A percentile compares a stretch with the other conserved stretches of the same genome.
Conservation (phyloP, 2,888 invertebrate species). For the Erebia ligea region DNA sequence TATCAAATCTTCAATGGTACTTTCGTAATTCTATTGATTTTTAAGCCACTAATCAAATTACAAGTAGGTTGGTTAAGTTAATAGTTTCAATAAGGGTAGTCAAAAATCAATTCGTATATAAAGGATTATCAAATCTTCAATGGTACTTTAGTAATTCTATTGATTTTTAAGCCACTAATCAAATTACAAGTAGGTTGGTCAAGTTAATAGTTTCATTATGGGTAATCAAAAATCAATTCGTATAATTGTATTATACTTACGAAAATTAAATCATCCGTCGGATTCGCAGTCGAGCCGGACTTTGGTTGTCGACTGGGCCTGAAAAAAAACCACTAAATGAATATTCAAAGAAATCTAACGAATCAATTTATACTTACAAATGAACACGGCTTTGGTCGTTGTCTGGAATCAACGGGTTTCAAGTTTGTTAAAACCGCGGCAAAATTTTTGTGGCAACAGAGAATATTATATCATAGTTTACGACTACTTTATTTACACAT, state of each 20-base stretch:
- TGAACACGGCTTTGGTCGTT: no score
- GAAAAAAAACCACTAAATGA: constrained; percentile 9
- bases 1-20: background rate
- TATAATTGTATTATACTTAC: constrained; percentile 35
- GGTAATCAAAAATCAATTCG: background rate
- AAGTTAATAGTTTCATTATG: background rate
- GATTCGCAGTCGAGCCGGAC: constrained; percentile 59
- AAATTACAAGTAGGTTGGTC: no score
- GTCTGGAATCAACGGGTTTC: no score
- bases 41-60: no score
- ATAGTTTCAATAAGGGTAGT: no score
- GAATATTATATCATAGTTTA: no score
- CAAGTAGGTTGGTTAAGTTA: no score
- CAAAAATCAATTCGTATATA: background rate
- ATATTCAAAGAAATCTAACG: background rate
- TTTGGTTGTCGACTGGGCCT: constrained; percentile 15
- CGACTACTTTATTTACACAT: no score
- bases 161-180: no score
- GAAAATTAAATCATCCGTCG: constrained; percentile 24
- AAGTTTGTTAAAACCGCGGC: no score
- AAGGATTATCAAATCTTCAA: background rate
- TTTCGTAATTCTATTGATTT: background rate
- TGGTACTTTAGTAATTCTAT: background rate
- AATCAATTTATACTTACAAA: background rate
- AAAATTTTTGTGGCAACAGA: no score